Base-by-base conservation (phyloP, 2,113 vertebrate genomes). In the Corvus hawaiiensis region DNA sequence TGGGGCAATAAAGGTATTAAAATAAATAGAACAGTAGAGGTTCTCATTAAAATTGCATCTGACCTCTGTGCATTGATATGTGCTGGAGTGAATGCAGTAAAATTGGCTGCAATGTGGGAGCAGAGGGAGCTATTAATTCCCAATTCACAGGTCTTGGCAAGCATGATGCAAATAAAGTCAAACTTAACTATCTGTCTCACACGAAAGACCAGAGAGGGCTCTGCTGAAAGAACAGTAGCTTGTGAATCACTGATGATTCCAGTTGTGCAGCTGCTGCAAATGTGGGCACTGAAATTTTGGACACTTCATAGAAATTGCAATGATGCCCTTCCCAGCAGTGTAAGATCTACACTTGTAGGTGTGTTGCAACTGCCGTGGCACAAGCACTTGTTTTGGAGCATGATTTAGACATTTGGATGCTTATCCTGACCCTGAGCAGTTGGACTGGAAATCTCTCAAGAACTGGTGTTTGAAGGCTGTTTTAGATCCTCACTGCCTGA, bases 41-140 rank as follows among this genome's bases (percentile, higher is more conserved):
- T 88, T n/a, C 91, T 93, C 94, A 56, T 96, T 98, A 94, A 97
- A 96, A 96, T 91, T 95, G 91, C 71, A 80, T 93, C 92, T 95
- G 92, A 94, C 85, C 75, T 96, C 91, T 89, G 16, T 75, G 52
- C 74, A 9, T 69, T 56, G 90, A 72, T 89, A 89, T 76, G 41
- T 46, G 43, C 58, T 84, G 61, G 72, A 96, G 69, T 78, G 86
- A 87, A 83, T 20, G 68, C 74, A 82, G 74, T 93, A 87, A 94
- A 94, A 72, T 61, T 72, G 72, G 73, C 76, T 87, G 71, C 58
- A 27, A 0, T 20, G 66, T 73, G 78, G 72, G 64, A 78, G 63
- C 66, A 61, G 66, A 54, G 90, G 80, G 93, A 95, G 79, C 52
- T 52, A 17, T 87, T 80, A 84, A 90, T 96, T 85, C 86, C 89